Base-by-base conservation (phyloP, 2,113 vertebrate species). In the Garra rufa region DNA sequence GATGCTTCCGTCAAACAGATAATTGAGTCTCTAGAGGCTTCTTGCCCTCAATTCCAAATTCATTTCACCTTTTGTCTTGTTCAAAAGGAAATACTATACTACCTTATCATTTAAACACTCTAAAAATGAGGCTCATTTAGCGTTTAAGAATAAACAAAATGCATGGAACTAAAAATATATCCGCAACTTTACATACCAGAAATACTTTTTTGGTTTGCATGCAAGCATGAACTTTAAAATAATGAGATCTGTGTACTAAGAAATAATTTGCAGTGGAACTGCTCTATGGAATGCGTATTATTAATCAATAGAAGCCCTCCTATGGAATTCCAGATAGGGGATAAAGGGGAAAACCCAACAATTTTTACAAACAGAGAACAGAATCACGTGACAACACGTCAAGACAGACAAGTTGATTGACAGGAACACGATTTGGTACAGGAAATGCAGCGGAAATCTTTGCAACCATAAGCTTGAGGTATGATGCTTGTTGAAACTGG, bases 301-400 rank as follows among this genome's bases (percentile, higher is more conserved):
- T 30, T n/a, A 65, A 70, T 59, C 52, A 77, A 0, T 43, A 17
- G 46, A 46, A 92, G 94, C 94, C 95, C 93, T 95, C 96, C 96
- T 95, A 95, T 95, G 96, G 94, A 96, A 95, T 93, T 89, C 89
- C 88, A 71, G 84, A 76, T 48, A 73, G 4, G 46, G 77, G 52
- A 73, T 87, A 83, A 85, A 71, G 7, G 86, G 88, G 7, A 91
- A 88, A 91, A 92, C 91, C 83, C 89, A 89, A 95, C 91, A 94
- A 86, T 91, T 91, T 75, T 94, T 92, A 95, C 94, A 24, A 95
- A 96, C 96, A 97, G 95, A 97, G 95, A 97, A 97, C 95, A 97
- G 95, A 96, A 97, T 97, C 96, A 96, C 95, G 81, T 91, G 92
- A 95, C 90, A 17, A 89, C 89, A 93, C 92, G 85, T 86, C 82